phyloP scores from a whole-genome alignment of 2,113 vertebrate species.

The Lepidothrix coronata region DNA sequence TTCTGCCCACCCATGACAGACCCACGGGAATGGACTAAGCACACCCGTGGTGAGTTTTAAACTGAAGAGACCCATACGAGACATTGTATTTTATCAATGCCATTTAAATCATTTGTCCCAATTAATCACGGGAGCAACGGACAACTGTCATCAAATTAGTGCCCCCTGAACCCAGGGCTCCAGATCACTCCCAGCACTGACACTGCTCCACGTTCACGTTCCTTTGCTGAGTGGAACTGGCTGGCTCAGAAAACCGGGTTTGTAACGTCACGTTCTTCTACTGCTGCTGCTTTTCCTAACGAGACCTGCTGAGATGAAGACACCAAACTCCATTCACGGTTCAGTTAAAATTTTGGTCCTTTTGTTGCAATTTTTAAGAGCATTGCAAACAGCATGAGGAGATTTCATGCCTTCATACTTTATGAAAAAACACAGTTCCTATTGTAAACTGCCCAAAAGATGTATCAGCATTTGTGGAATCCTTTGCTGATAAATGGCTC shows the following conservation, averaged over 20 bases:
- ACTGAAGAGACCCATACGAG: neutral
- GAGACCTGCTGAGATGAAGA: neutral
- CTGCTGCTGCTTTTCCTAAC: neutral
- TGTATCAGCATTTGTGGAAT: neutral
- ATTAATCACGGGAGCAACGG: neutral
- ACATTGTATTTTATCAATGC: neutral
- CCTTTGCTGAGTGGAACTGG: neutral
- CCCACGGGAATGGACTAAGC: neutral
- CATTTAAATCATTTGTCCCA: neutral
- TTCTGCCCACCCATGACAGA: neutral
- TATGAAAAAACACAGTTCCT: neutral
- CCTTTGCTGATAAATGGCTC: neutral
- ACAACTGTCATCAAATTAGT: neutral
- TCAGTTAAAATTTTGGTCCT: neutral
- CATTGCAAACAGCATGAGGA: neutral
- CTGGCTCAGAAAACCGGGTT: neutral
- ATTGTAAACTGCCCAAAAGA: neutral
- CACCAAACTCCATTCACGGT: neutral
- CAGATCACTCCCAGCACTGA: neutral
- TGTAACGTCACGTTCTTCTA: accelerated
- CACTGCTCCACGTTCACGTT: accelerated
- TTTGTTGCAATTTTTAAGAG: neutral
- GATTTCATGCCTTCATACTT: neutral
- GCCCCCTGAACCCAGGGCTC: neutral
- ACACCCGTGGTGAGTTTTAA: neutral